Evolutionary conservation across 1,140 invertebrate species (phyloP).

Genomic region (Heliothis subflexa): DNA sequence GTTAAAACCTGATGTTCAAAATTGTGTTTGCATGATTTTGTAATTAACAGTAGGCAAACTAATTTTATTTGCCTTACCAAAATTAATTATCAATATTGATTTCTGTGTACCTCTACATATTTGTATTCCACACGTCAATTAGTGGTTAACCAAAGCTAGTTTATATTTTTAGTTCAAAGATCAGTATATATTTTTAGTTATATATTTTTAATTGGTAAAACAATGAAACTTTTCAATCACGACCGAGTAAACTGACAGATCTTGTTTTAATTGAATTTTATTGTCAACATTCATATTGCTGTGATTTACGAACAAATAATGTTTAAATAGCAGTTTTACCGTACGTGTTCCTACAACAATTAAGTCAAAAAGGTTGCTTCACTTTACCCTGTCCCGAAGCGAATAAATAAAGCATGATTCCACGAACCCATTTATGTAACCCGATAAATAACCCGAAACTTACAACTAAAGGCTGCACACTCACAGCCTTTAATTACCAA

Average conservation of each 20-base stretch:
- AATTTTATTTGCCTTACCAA: slow-evolving; percentile 23
- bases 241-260: neutral
- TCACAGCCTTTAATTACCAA: slow-evolving; percentile 20
- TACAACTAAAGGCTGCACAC: slow-evolving; percentile 9
- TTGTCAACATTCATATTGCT: neutral
- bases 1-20: too few species aligned
- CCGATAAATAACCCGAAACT: neutral
- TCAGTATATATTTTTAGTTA: too few species aligned
- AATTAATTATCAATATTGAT: neutral
- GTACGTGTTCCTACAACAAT: neutral
- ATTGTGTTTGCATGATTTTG: slow-evolving; percentile 1
- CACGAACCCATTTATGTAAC: neutral
- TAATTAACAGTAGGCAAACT: slow-evolving; percentile 15
- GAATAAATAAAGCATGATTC: neutral
- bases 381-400: neutral
- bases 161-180: too few species aligned
- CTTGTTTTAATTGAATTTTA: neutral
- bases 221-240: neutral
- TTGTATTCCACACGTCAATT: neutral
- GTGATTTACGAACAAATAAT: neutral
- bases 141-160: too few species aligned
- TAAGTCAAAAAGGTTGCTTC: neutral
- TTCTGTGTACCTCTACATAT: neutral
- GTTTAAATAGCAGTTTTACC: neutral
- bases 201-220: too few species aligned